Base-by-base conservation (phyloP, 2,888 invertebrate species). In the Halocaridina rubra region DNA sequence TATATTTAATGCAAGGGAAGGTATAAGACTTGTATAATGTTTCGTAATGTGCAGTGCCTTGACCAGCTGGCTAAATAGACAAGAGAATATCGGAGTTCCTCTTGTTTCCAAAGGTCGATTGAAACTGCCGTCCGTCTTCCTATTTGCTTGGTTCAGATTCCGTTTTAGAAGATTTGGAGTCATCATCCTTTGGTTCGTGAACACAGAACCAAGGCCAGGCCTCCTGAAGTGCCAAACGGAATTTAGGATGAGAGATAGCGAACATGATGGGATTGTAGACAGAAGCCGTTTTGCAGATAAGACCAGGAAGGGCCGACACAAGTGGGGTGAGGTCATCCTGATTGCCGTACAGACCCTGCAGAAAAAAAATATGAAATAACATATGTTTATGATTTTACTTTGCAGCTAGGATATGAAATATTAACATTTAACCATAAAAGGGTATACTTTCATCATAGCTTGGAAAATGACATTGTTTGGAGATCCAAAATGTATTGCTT, bases 251-350 rank as follows among this genome's bases (percentile, higher is more conserved):
- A 72, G 89, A 89, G 24, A 88, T 77, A 53, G 89, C 90, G 82
- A 89, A 90, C 27, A 90, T 89, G n/a, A 90, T 88, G 3, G 90
- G 90, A 81, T 90, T 90, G 88, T 90, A 89, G 64, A 91, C 90
- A 29, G 91, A 90, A 0, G 91, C 90, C 2, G 91, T 90, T 88
- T 92, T 91, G 81, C 91, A 91, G 85, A 91, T 90, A 89, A 92
- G 90, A n/a, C 91, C 90, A 0, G 89, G 89, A 86, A 89, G 87
- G 76, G 85, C 85, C 16, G 88, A 85, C 24, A 87, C 88, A 57
- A 88, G 80, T 7, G 88, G 88, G 3, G 88, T 88, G 33, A 88
- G 5, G 7, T 57, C 33, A 0, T 29, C n/a, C 39, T 82, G 77
- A 71, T 82, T 39, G 10, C 82, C 82, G 33, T 71, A 76, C 53